These are phyloP conservation scores for Drosophila falleni DNA, from an alignment of 2,888 invertebrate species.

Conservation along the genomic window DNA sequence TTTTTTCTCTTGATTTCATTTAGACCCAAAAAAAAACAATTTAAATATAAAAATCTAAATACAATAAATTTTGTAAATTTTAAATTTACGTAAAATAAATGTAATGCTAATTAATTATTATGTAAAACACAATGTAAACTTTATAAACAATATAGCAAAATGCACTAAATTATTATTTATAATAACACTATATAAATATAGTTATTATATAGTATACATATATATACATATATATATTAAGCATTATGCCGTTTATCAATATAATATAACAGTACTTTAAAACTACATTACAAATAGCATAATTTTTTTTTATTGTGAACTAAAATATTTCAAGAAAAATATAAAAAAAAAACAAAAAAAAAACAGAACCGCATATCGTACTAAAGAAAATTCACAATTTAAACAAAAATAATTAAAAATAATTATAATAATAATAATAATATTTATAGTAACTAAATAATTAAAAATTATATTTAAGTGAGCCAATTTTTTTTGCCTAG, in stretches of 20 bases:
- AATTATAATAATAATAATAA: slow-evolving; percentile 24
- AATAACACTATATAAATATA: slow-evolving; percentile 53
- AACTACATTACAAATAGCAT: slow-evolving; percentile 75
- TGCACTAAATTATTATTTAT: slow-evolving; percentile 80
- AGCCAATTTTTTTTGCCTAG: slow-evolving; percentile 77
- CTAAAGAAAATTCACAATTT: slow-evolving; percentile 63
- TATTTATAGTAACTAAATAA: slow-evolving; percentile 22
- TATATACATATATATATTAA: slow-evolving; percentile 32
- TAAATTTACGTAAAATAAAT: slow-evolving; percentile 71
- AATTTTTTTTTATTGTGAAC: slow-evolving; percentile 72
- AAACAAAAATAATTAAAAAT: slow-evolving; percentile 39
- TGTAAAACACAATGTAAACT: slow-evolving; percentile 58
- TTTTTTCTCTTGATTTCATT: slow-evolving; percentile 28
- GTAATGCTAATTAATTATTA: slow-evolving; percentile 51
- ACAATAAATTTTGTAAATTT: slow-evolving; percentile 77
- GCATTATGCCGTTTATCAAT: slow-evolving; percentile 66
- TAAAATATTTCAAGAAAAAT: slow-evolving; percentile 58
- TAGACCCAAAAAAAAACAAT: slow-evolving; percentile 28
- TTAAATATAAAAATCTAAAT: slow-evolving; percentile 41
- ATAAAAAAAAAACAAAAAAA: slow-evolving; percentile 22
- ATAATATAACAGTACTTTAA: slow-evolving; percentile 65
- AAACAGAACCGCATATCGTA: slow-evolving; percentile 72
- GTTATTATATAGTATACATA: slow-evolving; percentile 40
- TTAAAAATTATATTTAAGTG: slow-evolving; percentile 51
- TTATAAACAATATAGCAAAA: slow-evolving; percentile 71